Evolutionary conservation across 2,888 invertebrate species (phyloP).

Genomic region (Shargacucullia verbasci): DNA sequence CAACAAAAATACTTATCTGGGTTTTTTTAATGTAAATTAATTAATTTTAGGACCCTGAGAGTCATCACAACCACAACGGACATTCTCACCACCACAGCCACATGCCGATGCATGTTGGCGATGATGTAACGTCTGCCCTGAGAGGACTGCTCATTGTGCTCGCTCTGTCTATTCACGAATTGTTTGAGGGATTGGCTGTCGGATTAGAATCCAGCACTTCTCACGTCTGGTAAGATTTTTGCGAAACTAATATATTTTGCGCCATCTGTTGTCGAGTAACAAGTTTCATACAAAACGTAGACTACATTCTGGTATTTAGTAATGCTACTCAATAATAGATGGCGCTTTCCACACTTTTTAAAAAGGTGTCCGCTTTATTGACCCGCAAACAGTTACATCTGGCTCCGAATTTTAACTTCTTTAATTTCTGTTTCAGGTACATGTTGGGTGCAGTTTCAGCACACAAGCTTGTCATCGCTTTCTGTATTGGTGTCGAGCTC

Average conservation of each 20-base stretch:
- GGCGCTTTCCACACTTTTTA: conserved; percentile 37
- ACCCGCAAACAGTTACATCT: background rate
- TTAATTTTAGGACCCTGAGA: conserved; percentile 74
- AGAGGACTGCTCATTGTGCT: conserved; percentile 94
- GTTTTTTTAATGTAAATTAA: background rate
- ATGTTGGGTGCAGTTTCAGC: conserved; percentile 95
- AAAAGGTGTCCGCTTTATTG: too few relatives aligned
- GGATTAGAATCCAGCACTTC: conserved; percentile 91
- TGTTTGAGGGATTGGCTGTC: conserved; percentile 95
- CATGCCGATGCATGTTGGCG: conserved; percentile 77
- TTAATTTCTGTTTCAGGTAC: conserved; percentile 87
- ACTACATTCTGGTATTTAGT: conserved; percentile 1
- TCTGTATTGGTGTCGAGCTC: conserved; percentile 96
- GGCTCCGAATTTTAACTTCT: background rate
- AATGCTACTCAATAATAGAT: conserved; percentile 57
- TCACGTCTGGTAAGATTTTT: conserved; percentile 76
- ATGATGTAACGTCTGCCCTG: conserved; percentile 88
- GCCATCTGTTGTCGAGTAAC: conserved; percentile 59
- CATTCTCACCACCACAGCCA: conserved; percentile 81
- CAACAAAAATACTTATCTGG: too few relatives aligned
- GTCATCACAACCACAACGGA: conserved; percentile 53
- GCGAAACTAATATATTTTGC: background rate
- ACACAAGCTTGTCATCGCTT: conserved; percentile 96
- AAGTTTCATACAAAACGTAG: conserved; percentile 1
- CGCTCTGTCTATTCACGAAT: conserved; percentile 95